Evolutionary conservation across 2,888 invertebrate species (phyloP).

Genomic region (Rosalia funebris): DNA sequence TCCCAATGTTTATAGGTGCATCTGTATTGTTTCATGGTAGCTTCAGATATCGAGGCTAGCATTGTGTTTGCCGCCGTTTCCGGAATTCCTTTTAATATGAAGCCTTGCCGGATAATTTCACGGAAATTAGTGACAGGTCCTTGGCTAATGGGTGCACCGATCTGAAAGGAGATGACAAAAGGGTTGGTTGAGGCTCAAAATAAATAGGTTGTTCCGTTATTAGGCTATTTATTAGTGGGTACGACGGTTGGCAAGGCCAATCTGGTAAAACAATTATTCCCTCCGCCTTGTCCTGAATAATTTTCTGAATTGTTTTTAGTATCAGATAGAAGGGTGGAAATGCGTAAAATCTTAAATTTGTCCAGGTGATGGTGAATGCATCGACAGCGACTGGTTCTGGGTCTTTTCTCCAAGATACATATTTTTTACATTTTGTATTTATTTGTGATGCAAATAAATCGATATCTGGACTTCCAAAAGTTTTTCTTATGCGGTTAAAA

Average conservation of each 20-base stretch:
- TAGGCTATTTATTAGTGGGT: slow-evolving; percentile 32
- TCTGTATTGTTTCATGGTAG: background rate
- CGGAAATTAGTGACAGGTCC: too few relatives aligned
- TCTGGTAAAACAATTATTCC: slow-evolving; percentile 49
- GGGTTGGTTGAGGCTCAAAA: slow-evolving; percentile 4
- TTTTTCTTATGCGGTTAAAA: slow-evolving; percentile 5
- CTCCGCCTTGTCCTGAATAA: slow-evolving; percentile 45
- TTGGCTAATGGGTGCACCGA: background rate
- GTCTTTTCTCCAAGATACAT: slow-evolving; percentile 47
- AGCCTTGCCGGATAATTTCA: too few relatives aligned
- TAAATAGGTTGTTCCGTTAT: background rate
- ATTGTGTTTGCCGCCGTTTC: background rate
- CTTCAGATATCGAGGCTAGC: background rate
- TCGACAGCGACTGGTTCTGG: slow-evolving; percentile 42
- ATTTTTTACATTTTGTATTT: slow-evolving; percentile 45
- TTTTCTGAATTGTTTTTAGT: slow-evolving; percentile 45
- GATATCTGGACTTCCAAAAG: slow-evolving; percentile 38
- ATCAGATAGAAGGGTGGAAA: slow-evolving; percentile 51
- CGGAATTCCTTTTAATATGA: too few relatives aligned
- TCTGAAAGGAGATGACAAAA: slow-evolving; percentile 15
- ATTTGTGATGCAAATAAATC: slow-evolving; percentile 46
- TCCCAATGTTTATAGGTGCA: background rate
- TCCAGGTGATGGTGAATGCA: slow-evolving; percentile 46
- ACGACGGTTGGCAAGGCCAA: slow-evolving; percentile 50
- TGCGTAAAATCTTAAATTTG: slow-evolving; percentile 43